Conservation (phyloP, 2,888 invertebrate genomes). For the Metallyticus violacea region DNA sequence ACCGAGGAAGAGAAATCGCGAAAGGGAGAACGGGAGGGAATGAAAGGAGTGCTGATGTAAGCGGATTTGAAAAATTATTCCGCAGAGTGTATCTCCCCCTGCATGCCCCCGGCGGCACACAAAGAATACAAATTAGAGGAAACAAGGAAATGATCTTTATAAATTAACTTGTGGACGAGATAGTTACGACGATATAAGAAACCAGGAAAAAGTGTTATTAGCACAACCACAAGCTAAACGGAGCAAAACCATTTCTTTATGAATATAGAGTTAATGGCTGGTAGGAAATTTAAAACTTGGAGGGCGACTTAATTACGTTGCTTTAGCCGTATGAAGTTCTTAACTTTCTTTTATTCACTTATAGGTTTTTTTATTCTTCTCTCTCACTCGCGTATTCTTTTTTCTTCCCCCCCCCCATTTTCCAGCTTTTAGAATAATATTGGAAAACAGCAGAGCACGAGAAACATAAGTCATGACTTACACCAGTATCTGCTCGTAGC, state of each 20-base stretch:
- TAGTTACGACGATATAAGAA: neutral
- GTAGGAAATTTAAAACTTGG: neutral
- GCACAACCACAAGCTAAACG: neutral
- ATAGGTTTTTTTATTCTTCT: no score
- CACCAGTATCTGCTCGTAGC: no score
- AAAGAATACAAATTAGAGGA: slow-evolving; percentile 2
- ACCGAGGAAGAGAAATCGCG: neutral
- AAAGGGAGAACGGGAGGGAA: no score
- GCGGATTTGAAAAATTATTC: slow-evolving; percentile 21
- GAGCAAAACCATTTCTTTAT: neutral
- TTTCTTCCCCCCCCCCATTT: neutral
- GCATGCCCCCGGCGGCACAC: neutral
- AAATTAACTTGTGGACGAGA: neutral
- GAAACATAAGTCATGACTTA: neutral
- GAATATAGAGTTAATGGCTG: neutral
- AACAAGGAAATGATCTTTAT: slow-evolving; percentile 5
- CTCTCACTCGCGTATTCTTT: neutral
- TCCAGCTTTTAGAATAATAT: neutral
- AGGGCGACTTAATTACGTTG: neutral
- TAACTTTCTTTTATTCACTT: neutral
- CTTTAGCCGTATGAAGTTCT: no score
- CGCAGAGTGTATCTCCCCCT: neutral
- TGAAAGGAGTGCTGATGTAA: neutral
- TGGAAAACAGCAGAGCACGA: neutral
- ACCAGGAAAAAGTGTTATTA: neutral